These are phyloP conservation scores for Selene dorsalis DNA, from an alignment of 2,797 vertebrate species.

Conservation along the genomic window DNA sequence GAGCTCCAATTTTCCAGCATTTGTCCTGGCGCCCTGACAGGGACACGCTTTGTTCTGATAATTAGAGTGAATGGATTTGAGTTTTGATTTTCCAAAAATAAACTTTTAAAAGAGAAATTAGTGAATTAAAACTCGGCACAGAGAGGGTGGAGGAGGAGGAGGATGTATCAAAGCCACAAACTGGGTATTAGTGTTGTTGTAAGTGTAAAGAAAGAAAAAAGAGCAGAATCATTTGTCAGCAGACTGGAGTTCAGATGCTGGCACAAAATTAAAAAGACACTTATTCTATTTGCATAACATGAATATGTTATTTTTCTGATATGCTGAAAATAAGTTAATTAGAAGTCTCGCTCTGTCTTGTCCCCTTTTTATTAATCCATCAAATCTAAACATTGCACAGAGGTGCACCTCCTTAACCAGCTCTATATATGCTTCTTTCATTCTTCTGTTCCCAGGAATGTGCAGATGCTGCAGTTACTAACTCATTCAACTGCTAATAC, in stretches of 20 bases:
- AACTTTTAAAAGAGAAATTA: slow-evolving; percentile 37
- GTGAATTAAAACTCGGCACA: not conserved
- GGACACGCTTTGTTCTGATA: slow-evolving; percentile 62
- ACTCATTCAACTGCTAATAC: not conserved
- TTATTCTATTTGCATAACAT: not conserved
- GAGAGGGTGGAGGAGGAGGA: not conserved
- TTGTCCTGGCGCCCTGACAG: slow-evolving; percentile 67
- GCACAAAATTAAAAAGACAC: not conserved
- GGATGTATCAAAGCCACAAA: not conserved
- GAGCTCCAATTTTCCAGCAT: slow-evolving; percentile 60
- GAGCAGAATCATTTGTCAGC: not conserved
- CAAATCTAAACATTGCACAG: not conserved
- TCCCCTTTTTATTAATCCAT: not conserved
- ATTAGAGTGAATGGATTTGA: slow-evolving; percentile 45
- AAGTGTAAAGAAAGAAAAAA: slow-evolving; percentile 3
- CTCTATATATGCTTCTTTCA: not conserved
- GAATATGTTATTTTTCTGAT: not conserved
- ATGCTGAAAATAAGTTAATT: slow-evolving; percentile 20
- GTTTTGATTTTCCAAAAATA: slow-evolving; percentile 46
- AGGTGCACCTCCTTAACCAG: not conserved
- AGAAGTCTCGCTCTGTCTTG: not conserved
- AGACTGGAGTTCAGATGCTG: slow-evolving; percentile 10
- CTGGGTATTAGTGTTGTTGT: not conserved
- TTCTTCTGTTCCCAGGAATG: not conserved
- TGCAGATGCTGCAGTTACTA: slow-evolving; percentile 10